phyloP scores from a whole-genome alignment of 2,888 invertebrate genomes.

The Chrysolina haemoptera region DNA sequence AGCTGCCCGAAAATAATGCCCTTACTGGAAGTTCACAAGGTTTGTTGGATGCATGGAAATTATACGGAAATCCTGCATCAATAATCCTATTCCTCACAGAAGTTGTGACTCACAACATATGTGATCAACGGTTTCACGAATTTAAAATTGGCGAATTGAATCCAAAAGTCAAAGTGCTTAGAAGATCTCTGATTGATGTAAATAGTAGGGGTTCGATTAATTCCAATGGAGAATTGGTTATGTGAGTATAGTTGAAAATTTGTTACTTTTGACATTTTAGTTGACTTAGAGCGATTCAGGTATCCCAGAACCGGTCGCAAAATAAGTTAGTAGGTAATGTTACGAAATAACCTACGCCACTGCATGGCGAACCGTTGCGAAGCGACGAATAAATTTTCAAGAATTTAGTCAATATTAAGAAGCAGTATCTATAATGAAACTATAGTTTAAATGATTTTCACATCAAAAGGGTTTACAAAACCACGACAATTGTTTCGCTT shows the following conservation, averaged over 20 bases:
- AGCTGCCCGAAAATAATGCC: constrained; percentile 91
- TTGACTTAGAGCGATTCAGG: not conserved
- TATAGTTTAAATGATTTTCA: too few species aligned
- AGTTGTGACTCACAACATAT: constrained; percentile 91
- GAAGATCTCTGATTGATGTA: constrained; percentile 84
- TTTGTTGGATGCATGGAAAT: constrained; percentile 88
- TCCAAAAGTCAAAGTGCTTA: constrained; percentile 79
- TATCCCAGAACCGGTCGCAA: not conserved
- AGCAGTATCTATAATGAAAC: too few species aligned
- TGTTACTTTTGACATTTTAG: not conserved
- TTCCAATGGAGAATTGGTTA: constrained; percentile 71
- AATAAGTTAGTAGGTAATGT: not conserved
- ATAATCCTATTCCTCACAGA: constrained; percentile 91
- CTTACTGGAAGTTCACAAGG: constrained; percentile 84
- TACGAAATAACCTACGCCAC: too few species aligned
- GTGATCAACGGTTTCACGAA: constrained; percentile 95
- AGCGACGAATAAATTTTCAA: too few species aligned
- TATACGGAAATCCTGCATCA: constrained; percentile 80
- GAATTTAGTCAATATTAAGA: too few species aligned
- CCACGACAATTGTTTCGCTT: too few species aligned
- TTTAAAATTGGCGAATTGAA: constrained; percentile 85
- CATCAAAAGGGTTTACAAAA: too few species aligned
- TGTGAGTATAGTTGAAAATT: constrained; percentile 48
- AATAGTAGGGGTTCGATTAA: constrained; percentile 71
- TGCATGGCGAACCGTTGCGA: too few species aligned